Base-by-base conservation (phyloP, 2,888 invertebrate species). In the Eupeodes luniger region DNA sequence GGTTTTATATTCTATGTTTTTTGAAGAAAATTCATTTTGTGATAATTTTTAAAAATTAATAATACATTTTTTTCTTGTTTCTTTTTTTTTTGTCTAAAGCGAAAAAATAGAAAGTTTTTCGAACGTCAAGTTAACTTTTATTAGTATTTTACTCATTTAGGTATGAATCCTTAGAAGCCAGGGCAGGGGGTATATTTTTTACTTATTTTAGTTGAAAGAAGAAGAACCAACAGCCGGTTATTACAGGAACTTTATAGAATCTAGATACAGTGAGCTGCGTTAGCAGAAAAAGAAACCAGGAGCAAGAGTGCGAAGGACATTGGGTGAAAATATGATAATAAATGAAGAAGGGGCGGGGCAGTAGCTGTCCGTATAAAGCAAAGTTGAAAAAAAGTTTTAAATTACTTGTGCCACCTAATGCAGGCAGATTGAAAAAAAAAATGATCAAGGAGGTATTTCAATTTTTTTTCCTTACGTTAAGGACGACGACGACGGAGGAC, bases 41-140 rank as follows among this genome's bases (percentile, higher is more conserved):
- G 88, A 88, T 88, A 88, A 85, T 85, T 88, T 88, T 85, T 66
- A 70, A 88, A 74, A 88, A 88, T 88, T 85, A 85, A 85, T 85
- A 88, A 85, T 62, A 88, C 74, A 88, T 87, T 87, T 79, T 79
- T 80, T 69, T 40, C 7, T 16, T 6, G 44, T 27, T 14, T 57
- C 9, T 14, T 10, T 57, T 11, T 4, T 55, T 55, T 19, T 16
- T 2, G 12, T 51, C 5, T 11, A 40, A 62, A 11, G 40, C 2
- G 14, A 57, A 74, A 36, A n/a, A 55, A 51, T 72, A 84, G 62
- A 81, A 88, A 84, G 67, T 88, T 84, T 75, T 88, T 62, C 27
- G 11, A 77, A 72, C 72, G 77, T 74, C 57, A 88, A 88, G 74
- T 75, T 75, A 85, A 88, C 88, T 88, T 88, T 88, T 88, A 85